These are phyloP conservation scores for Abrostola tripartita DNA, from an alignment of 2,888 invertebrate genomes.

Conservation along the genomic window DNA sequence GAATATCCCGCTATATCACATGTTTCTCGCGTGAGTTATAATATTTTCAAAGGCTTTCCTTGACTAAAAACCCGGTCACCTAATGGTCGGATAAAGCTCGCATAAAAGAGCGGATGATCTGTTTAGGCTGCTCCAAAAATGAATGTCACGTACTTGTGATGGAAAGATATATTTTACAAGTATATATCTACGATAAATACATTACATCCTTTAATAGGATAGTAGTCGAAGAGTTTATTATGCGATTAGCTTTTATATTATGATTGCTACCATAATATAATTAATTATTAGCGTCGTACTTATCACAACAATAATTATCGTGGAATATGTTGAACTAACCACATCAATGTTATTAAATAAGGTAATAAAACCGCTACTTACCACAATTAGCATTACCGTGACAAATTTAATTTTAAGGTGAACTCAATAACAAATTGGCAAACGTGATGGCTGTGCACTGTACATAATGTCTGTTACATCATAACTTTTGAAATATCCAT, in stretches of 20 bases:
- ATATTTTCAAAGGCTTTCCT: constrained; percentile 51
- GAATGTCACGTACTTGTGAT: constrained; percentile 28
- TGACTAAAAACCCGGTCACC: constrained; percentile 48
- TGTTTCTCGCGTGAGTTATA: constrained; percentile 37
- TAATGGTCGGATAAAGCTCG: constrained; percentile 49
- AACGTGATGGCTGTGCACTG: neutral
- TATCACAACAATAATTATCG: constrained; percentile 7
- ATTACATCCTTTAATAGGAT: neutral
- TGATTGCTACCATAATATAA: neutral
- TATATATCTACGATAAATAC: constrained; percentile 18
- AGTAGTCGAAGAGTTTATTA: neutral
- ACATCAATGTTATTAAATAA: constrained; percentile 7
- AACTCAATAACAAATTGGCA: neutral
- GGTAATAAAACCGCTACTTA: constrained; percentile 9
- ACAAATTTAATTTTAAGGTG: neutral
- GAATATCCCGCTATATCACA: constrained; percentile 35
- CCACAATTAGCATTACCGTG: neutral
- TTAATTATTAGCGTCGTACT: constrained; percentile 6
- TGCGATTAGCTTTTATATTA: neutral
- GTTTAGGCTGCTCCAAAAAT: constrained; percentile 45
- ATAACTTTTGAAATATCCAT: neutral
- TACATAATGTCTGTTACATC: neutral
- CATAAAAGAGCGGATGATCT: constrained; percentile 48
- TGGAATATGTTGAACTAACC: constrained; percentile 5
- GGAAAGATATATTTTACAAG: constrained; percentile 24